Evolutionary conservation across 2,113 vertebrate genomes (phyloP), one percentile per base, ranked within the genome.

Genomic region (Bubalus kerabau): DNA sequence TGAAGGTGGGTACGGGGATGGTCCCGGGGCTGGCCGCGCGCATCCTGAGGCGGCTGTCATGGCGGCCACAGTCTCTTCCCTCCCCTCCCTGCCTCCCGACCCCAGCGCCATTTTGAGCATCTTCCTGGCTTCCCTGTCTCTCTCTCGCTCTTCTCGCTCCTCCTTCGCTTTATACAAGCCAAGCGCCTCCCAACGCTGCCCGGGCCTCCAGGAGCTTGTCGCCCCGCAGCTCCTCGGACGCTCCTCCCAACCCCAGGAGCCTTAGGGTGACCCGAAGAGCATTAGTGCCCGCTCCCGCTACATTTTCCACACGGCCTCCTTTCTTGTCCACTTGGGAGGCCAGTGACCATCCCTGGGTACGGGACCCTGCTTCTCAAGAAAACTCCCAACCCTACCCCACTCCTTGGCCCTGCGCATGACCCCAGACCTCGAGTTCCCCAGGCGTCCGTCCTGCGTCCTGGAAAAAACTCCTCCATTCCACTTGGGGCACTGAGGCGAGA

Each of bases 71-170:
- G 0, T 0, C 23, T 74, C 81, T 23, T 9, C 54, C 52, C 43
- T 16, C 28, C 54, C 50, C 92, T 93, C 80, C 94, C 86, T 13
- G 89, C 54, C 57, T 94, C 82, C 96, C 40, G 95, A 96, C 98
- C 94, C 90, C 98, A 98, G 99, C 99, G 99, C 99, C 99, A 99
- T 99, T 99, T 99, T 99, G 98, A 98, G 97, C 92, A 59, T 16
- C 89, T 62, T 78, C 87, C 52, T 9, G 0, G 82, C 83, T 62
- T 50, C 62, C 76, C 36, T 0, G 36, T 30, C 32, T 62, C 74
- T 40, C 60, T 30, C n/a, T 26, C 5, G 19, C 59, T 11, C 62
- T n/a, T 28, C 59, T 30, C 56, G n/a, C 81, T 64, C 59, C 76
- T 56, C 36, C 82, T 17, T 43, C 67, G 60, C 43, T 1, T 19